Percentiles rank a stretch among this genome's conserved stretches.
Evolutionary conservation across 2,113 vertebrate genomes (phyloP).

Genomic region (Burhinus bistriatus): DNA sequence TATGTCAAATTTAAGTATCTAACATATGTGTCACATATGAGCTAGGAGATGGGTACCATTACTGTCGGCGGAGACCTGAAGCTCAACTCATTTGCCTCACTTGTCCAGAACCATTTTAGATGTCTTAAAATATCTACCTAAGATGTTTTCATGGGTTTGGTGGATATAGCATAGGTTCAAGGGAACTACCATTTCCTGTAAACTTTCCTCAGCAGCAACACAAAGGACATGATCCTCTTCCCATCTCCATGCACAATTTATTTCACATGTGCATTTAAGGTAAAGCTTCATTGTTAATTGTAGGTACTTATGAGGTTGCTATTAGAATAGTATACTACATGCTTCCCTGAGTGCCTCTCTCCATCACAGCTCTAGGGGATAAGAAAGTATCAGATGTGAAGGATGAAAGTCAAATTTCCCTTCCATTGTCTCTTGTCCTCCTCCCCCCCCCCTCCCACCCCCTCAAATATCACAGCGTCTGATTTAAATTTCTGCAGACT

Average conservation of each 20-base stretch:
- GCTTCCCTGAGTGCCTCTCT: neutral
- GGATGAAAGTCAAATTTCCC: neutral
- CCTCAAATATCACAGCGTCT: neutral
- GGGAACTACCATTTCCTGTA: neutral
- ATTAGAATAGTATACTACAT: neutral
- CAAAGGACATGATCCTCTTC: neutral
- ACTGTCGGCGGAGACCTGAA: neutral
- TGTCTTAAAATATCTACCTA: neutral
- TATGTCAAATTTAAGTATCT: neutral
- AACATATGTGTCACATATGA: accelerated
- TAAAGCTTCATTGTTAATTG: neutral
- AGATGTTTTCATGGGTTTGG: neutral
- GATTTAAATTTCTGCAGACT: neutral
- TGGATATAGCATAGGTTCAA: neutral
- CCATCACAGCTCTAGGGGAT: neutral
- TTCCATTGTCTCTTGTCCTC: neutral
- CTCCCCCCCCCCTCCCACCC: neutral
- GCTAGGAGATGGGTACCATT: neutral
- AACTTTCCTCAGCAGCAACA: neutral
- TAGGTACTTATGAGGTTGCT: accelerated
- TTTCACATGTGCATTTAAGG: neutral
- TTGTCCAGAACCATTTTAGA: neutral
- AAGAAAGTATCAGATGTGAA: neutral
- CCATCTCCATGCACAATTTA: accelerated
- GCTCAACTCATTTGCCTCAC: neutral